Conservation (phyloP, 2,797 vertebrate species). For the Lagodon rhomboides region DNA sequence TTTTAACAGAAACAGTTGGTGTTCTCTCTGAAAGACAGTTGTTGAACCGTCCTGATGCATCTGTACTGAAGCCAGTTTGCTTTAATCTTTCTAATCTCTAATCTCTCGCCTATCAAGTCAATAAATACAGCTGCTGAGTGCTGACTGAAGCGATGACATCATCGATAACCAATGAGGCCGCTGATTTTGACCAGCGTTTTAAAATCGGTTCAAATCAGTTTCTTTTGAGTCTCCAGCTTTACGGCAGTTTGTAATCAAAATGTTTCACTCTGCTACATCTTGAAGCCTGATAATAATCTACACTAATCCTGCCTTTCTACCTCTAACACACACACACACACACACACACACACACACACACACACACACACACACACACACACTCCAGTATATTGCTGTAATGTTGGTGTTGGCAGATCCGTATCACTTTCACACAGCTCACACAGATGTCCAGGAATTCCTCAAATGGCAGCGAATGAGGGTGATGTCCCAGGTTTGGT, state of each 20-base stretch:
- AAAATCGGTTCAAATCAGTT: background rate
- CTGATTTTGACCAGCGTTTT: background rate
- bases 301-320: background rate
- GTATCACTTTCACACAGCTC: constrained; percentile 36
- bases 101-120: background rate
- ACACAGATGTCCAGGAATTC: constrained; percentile 68
- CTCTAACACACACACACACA: background rate
- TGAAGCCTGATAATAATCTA: background rate
- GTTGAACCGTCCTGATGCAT: no score
- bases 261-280: background rate
- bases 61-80: background rate
- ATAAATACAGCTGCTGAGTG: background rate
- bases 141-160: background rate
- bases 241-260: no score
- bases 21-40: no score
- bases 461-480: constrained; percentile 60
- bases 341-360: background rate
- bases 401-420: constrained; percentile 44
- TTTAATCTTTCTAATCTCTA: no score
- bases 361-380: constrained; percentile 5
- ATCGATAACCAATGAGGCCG: background rate
- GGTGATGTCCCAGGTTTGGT: constrained; percentile 59
- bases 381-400: background rate
- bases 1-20: no score
- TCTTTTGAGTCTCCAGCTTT: background rate